phyloP scores from a whole-genome alignment of 1,140 invertebrate genomes.

The Aphaenogaster rudis region DNA sequence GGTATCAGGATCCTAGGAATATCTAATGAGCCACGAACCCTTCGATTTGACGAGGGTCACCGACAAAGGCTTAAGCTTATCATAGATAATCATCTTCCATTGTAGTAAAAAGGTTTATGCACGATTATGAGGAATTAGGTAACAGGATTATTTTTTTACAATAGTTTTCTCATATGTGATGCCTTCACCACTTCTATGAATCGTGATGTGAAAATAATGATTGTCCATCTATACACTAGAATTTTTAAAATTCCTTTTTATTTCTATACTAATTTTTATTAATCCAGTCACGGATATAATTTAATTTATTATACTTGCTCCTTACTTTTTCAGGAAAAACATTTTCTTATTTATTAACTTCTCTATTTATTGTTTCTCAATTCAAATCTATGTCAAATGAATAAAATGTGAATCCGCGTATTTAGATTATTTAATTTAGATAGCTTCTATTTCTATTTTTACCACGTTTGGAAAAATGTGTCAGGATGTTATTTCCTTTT shows the following conservation, averaged over 20 bases:
- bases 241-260: background rate
- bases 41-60: conserved; percentile 73
- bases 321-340: background rate
- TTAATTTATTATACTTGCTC: background rate
- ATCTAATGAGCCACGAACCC: conserved; percentile 69
- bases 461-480: conserved; percentile 16
- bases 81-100: conserved; percentile 61
- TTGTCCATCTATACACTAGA: background rate
- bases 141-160: conserved; percentile 12
- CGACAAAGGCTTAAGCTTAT: conserved; percentile 64
- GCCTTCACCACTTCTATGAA: background rate
- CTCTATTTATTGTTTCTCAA: background rate
- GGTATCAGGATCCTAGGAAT: conserved; percentile 69
- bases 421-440: conserved; percentile 21
- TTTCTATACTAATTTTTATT: background rate
- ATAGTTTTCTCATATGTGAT: background rate
- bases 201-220: background rate
- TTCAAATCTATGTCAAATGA: background rate
- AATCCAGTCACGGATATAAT: background rate
- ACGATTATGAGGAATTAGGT: conserved; percentile 27
- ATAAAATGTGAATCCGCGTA: background rate
- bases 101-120: conserved; percentile 60
- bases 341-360: background rate
- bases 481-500: conserved; percentile 22
- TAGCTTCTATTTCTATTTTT: background rate